Evolutionary conservation across 2,113 vertebrate species (phyloP).

Genomic region (Lasiurus borealis): DNA sequence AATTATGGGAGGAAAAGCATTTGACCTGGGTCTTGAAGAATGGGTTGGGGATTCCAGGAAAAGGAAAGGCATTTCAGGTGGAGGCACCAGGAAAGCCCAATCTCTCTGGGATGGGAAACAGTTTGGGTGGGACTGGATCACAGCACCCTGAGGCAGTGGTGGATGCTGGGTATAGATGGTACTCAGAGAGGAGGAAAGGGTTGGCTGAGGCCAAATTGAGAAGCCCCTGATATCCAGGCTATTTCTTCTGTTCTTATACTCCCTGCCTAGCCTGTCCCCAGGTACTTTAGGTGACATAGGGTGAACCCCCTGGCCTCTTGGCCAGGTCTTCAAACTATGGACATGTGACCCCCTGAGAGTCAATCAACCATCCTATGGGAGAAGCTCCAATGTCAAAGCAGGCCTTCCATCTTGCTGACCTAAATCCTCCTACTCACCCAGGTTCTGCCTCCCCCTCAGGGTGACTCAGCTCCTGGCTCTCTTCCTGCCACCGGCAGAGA

Average conservation of each 20-base stretch:
- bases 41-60: neutral
- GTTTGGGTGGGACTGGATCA: neutral
- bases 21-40: neutral
- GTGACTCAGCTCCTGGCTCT: conserved; percentile 70
- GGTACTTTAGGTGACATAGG: neutral
- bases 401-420: neutral
- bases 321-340: neutral
- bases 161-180: neutral
- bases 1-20: neutral
- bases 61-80: neutral
- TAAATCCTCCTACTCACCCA: neutral
- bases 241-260: neutral
- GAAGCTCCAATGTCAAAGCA: neutral
- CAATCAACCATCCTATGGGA: neutral
- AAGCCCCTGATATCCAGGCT: neutral
- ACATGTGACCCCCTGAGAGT: neutral
- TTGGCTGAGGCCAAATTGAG: neutral
- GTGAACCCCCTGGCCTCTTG: neutral
- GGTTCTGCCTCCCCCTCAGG: neutral
- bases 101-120: neutral
- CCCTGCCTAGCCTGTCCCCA: neutral
- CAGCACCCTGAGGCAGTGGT: neutral
- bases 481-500: neutral
- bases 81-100: neutral
- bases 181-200: neutral